Evolutionary conservation across 2,113 vertebrate genomes (phyloP).

Genomic region (Silurus asotus): DNA sequence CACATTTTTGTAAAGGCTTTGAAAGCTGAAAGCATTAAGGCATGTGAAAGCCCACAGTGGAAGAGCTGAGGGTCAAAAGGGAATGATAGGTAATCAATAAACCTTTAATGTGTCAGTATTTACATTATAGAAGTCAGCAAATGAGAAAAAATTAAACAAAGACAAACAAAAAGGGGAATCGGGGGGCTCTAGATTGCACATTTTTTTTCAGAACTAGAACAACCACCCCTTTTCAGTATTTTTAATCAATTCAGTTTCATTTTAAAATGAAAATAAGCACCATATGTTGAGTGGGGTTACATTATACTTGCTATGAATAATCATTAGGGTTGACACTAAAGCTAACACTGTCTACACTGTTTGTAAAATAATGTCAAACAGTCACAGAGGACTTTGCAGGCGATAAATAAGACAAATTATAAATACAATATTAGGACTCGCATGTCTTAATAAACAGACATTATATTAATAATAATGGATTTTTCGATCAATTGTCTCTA

Average conservation of each 20-base stretch:
- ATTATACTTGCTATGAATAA: neutral
- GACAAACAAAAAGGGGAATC: neutral
- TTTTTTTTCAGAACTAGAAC: neutral
- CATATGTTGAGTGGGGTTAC: constrained; percentile 4
- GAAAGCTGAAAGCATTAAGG: neutral
- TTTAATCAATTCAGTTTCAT: neutral
- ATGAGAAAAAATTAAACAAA: neutral
- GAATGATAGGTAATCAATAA: neutral
- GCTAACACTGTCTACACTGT: constrained; percentile 3
- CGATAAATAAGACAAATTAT: neutral
- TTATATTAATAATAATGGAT: too few species aligned
- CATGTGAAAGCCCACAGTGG: neutral
- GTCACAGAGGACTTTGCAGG: neutral
- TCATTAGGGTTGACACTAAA: neutral
- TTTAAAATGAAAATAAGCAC: neutral
- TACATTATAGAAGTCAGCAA: neutral
- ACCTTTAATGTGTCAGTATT: neutral
- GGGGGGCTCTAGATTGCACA: neutral
- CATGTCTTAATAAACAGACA: too few species aligned
- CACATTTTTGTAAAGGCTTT: neutral
- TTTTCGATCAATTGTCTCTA: too few species aligned
- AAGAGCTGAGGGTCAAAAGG: neutral
- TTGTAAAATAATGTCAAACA: constrained; percentile 7
- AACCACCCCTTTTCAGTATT: neutral
- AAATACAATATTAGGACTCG: neutral